These are phyloP conservation scores for Recurvirostra avosetta DNA, from an alignment of 2,113 vertebrate species.

Conservation along the genomic window DNA sequence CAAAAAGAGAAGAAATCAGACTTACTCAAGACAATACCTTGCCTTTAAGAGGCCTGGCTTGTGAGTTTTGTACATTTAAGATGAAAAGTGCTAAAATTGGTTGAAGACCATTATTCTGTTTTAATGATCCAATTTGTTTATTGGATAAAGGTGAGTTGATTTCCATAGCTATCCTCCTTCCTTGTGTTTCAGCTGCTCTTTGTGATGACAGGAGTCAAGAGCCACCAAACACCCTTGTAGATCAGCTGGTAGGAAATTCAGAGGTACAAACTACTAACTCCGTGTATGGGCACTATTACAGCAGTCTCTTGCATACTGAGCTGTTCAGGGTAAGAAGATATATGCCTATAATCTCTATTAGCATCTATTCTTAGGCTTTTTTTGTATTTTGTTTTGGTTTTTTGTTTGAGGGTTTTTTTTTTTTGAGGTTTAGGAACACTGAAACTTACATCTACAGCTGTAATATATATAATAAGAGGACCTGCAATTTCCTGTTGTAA, in stretches of 20 bases:
- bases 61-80: background rate
- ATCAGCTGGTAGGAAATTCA: background rate
- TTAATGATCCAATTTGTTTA: background rate
- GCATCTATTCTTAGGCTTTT: background rate
- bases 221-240: background rate
- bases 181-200: background rate
- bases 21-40: background rate
- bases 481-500: background rate
- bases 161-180: background rate
- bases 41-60: background rate
- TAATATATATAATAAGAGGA: background rate
- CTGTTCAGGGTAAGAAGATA: background rate
- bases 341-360: background rate
- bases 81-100: background rate
- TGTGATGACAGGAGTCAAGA: background rate
- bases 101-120: background rate
- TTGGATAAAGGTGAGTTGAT: background rate
- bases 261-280: background rate
- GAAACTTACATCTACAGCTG: background rate
- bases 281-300: background rate
- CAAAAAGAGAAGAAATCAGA: background rate
- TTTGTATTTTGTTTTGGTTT: background rate
- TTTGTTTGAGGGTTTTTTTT: background rate
- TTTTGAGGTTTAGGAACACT: background rate
- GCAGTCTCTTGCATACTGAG: background rate